Conservation (phyloP, 2,888 invertebrate species). For the Globia sparganii region DNA sequence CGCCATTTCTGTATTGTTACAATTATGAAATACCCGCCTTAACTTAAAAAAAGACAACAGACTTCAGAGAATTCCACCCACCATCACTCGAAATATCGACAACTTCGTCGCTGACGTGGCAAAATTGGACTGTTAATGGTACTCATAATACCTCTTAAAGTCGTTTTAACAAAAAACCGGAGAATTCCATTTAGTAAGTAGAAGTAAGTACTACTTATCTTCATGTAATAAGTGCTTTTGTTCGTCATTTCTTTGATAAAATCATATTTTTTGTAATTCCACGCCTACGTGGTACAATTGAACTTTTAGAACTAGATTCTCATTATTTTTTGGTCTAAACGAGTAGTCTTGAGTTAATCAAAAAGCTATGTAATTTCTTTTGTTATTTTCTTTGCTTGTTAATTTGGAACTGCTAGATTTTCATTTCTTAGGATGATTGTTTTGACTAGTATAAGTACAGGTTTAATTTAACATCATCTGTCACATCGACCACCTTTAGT, state of each 20-base stretch:
- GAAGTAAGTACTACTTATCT: constrained; percentile 53
- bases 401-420: background rate
- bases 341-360: background rate
- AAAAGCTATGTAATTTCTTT: background rate
- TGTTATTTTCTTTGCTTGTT: background rate
- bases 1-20: constrained; percentile 7
- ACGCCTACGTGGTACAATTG: constrained; percentile 1
- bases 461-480: background rate
- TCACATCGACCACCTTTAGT: background rate
- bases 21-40: constrained; percentile 31
- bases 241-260: constrained; percentile 42
- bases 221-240: constrained; percentile 56
- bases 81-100: constrained; percentile 52
- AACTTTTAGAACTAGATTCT: background rate
- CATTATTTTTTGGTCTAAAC: background rate
- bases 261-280: constrained; percentile 31
- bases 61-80: constrained; percentile 41
- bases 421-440: background rate
- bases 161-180: constrained; percentile 57
- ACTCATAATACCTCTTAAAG: constrained; percentile 56
- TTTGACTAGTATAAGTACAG: background rate
- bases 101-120: constrained; percentile 55
- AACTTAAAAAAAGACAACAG: constrained; percentile 20
- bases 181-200: constrained; percentile 48
- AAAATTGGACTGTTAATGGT: constrained; percentile 57